A percentile compares a stretch with the other conserved stretches of the same genome.
phyloP scores from a whole-genome alignment of 1,140 invertebrate genomes.

The Aethina tumida region DNA sequence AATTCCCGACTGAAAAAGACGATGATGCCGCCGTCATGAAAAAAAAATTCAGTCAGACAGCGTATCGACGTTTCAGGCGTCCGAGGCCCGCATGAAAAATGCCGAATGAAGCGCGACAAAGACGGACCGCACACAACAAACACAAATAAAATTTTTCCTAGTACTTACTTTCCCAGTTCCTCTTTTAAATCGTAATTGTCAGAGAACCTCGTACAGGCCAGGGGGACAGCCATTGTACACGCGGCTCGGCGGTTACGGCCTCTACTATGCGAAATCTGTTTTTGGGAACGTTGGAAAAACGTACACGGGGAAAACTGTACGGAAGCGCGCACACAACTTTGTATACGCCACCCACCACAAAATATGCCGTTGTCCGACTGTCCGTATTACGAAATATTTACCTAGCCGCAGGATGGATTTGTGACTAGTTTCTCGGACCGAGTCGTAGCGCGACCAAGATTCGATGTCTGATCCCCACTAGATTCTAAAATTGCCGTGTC shows the following conservation, averaged over 20 bases:
- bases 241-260: constrained; percentile 2
- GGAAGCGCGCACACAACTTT: constrained; percentile 4
- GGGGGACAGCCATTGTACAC: constrained; percentile 32
- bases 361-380: constrained; percentile 15
- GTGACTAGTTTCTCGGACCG: constrained; percentile 10
- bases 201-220: constrained; percentile 83
- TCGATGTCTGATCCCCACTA: constrained; percentile 21
- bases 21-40: constrained; percentile 8
- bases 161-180: constrained; percentile 97
- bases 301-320: constrained; percentile 9
- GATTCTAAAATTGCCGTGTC: constrained; percentile 18
- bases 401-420: constrained; percentile 5
- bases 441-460: constrained; percentile 14
- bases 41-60: no score
- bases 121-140: constrained; percentile 9
- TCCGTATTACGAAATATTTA: constrained; percentile 5
- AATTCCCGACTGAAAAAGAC: constrained; percentile 6
- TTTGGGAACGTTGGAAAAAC: constrained; percentile 4
- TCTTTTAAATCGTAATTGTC: constrained; percentile 99
- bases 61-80: constrained; percentile 7
- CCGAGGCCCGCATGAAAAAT: constrained; percentile 4
- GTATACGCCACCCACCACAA: constrained; percentile 17
- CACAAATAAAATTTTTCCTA: constrained; percentile 11
- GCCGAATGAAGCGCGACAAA: constrained; percentile 8
- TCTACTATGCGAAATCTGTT: constrained; percentile 6